Conservation (phyloP, 2,888 invertebrate genomes). For the Chrysopilus asiliformis region DNA sequence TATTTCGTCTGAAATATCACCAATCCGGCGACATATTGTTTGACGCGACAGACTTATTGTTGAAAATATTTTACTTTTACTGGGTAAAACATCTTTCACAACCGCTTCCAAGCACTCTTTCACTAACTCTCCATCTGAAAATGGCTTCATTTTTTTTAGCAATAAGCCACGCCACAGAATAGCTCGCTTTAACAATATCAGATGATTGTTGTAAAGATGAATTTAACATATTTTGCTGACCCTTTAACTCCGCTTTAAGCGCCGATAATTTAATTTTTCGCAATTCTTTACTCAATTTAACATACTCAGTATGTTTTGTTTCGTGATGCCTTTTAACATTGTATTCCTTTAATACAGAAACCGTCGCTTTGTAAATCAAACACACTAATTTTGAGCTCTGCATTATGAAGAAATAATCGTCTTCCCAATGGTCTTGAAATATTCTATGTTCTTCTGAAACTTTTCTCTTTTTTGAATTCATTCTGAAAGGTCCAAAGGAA, state of each 20-base stretch:
- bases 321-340: slow-evolving; percentile 8
- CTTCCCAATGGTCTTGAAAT: too few relatives aligned
- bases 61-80: slow-evolving; percentile 7
- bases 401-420: too few relatives aligned
- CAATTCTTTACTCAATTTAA: slow-evolving; percentile 7
- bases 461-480: too few relatives aligned
- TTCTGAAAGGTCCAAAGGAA: too few relatives aligned
- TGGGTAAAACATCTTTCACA: slow-evolving; percentile 3
- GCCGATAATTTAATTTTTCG: slow-evolving; percentile 3
- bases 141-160: slow-evolving; percentile 6
- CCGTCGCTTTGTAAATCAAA: too few relatives aligned
- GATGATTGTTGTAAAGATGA: slow-evolving; percentile 7
- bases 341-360: too few relatives aligned
- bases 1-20: slow-evolving; percentile 5
- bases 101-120: slow-evolving; percentile 2
- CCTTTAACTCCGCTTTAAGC: slow-evolving; percentile 6
- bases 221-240: slow-evolving; percentile 7
- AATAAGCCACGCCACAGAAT: slow-evolving; percentile 1
- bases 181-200: slow-evolving; percentile 5
- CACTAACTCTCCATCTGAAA: neutral
- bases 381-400: too few relatives aligned
- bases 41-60: slow-evolving; percentile 3
- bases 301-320: slow-evolving; percentile 7
- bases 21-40: slow-evolving; percentile 7
- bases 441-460: too few relatives aligned